Percentiles rank a stretch among this genome's conserved stretches.
These are phyloP conservation scores for Sminthurides aquaticus DNA, from an alignment of 2,888 invertebrate genomes.

Conservation along the genomic window DNA sequence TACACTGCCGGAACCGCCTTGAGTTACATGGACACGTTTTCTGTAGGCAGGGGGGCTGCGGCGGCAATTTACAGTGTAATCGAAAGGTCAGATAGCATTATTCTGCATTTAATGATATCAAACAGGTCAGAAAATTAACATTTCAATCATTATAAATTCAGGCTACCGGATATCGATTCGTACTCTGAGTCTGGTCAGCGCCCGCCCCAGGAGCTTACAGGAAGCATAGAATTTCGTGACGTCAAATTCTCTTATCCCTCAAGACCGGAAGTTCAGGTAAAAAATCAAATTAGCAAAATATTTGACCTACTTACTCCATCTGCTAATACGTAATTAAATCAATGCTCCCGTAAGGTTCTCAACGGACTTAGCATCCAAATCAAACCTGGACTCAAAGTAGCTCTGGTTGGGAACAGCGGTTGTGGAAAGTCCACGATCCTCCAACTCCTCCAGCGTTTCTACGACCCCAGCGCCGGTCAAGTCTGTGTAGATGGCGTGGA, in stretches of 20 bases:
- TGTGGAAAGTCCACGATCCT: slow-evolving; percentile 47
- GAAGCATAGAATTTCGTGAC: slow-evolving; percentile 48
- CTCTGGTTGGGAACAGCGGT: slow-evolving; percentile 43
- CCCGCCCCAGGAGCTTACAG: slow-evolving; percentile 44
- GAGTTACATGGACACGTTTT: slow-evolving; percentile 10
- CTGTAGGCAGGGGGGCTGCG: slow-evolving; percentile 17
- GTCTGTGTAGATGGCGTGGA: slow-evolving; percentile 49
- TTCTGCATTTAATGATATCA: not conserved
- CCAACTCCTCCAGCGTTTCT: slow-evolving; percentile 46
- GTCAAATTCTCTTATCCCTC: slow-evolving; percentile 51
- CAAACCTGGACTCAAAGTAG: slow-evolving; percentile 33
- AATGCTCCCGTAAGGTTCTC: slow-evolving; percentile 28
- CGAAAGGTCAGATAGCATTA: slow-evolving; percentile 14
- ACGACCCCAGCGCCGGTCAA: slow-evolving; percentile 45
- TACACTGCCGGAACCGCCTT: slow-evolving; percentile 12
- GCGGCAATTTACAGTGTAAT: slow-evolving; percentile 16
- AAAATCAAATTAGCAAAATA: slow-evolving; percentile 12
- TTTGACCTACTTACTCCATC: not conserved
- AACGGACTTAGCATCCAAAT: slow-evolving; percentile 35
- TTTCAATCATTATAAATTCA: not conserved
- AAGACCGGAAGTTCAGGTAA: slow-evolving; percentile 46
- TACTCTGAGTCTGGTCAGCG: slow-evolving; percentile 46
- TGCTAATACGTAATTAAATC: not conserved
- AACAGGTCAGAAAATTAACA: not conserved
- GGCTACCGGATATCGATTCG: slow-evolving; percentile 48